A percentile compares a stretch with the other conserved stretches of the same genome.
Conservation (phyloP, 92 coral and sea anemone species). For the Isaurus tuberculatus region DNA sequence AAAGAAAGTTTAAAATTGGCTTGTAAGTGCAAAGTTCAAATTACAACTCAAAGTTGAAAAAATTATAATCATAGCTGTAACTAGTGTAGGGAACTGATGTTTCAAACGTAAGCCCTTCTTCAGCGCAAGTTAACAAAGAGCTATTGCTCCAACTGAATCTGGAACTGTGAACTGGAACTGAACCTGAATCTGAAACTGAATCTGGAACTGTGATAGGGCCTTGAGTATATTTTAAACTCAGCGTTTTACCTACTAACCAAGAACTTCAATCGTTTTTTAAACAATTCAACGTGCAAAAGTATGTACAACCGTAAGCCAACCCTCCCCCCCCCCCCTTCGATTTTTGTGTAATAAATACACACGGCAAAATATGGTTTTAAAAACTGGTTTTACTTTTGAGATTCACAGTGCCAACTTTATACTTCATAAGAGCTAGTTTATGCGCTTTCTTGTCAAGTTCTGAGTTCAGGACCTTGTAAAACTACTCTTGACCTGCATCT, state of each 20-base stretch:
- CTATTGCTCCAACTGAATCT: too few relatives aligned
- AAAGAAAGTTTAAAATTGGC: constrained; percentile 47
- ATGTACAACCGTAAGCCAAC: too few relatives aligned
- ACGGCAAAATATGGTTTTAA: constrained; percentile 6
- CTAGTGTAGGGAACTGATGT: neutral
- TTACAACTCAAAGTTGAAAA: neutral
- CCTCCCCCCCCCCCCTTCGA: neutral
- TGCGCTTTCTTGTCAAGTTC: constrained; percentile 8
- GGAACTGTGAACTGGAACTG: too few relatives aligned
- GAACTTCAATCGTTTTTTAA: too few relatives aligned
- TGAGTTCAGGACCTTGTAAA: neutral
- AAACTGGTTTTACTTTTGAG: constrained; percentile 6
- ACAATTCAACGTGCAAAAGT: too few relatives aligned
- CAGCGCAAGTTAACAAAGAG: too few relatives aligned
- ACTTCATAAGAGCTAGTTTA: neutral
- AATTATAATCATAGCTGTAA: too few relatives aligned
- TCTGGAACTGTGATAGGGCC: too few relatives aligned
- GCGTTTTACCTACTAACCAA: too few relatives aligned
- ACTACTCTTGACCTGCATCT: neutral
- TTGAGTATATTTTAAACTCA: too few relatives aligned
- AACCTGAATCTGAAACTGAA: too few relatives aligned
- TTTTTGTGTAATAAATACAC: neutral
- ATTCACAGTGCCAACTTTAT: neutral
- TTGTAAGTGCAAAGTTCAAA: neutral
- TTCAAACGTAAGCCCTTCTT: neutral